Conservation (phyloP, 2,113 vertebrate species). For the Cygnus buccinator region DNA sequence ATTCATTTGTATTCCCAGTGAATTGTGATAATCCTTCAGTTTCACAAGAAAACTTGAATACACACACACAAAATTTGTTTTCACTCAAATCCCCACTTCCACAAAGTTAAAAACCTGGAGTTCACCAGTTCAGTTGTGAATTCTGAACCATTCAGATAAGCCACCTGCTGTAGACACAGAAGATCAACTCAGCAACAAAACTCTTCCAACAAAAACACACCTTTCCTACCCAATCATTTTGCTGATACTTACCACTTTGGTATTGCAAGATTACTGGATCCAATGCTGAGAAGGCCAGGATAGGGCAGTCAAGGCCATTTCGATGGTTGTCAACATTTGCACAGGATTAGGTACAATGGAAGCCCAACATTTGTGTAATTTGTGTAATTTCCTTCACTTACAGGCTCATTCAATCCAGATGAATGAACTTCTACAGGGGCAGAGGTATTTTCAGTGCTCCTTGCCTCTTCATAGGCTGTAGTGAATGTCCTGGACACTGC, state of each 20-base stretch:
- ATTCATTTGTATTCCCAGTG: background rate
- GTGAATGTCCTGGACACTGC: conserved; percentile 14
- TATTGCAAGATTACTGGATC: background rate
- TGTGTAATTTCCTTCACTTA: conserved; percentile 44
- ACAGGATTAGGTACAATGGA: background rate
- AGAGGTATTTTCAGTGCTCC: conserved; percentile 19
- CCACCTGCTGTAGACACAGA: background rate
- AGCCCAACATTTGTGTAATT: background rate
- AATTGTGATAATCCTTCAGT: background rate
- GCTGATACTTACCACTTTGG: background rate
- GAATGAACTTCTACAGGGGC: background rate
- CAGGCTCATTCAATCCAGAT: background rate
- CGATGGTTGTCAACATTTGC: background rate
- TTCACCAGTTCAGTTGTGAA: background rate
- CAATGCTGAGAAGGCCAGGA: background rate
- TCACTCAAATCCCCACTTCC: background rate
- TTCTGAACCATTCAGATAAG: background rate
- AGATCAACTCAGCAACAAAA: background rate
- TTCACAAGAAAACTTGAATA: background rate
- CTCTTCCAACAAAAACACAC: background rate
- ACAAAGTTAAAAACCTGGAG: background rate
- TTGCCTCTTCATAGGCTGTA: conserved; percentile 39
- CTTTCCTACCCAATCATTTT: background rate
- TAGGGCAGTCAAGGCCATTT: background rate
- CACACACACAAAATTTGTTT: background rate